These are phyloP conservation scores for Anastrepha ludens DNA, from an alignment of 1,140 invertebrate species.

Conservation along the genomic window DNA sequence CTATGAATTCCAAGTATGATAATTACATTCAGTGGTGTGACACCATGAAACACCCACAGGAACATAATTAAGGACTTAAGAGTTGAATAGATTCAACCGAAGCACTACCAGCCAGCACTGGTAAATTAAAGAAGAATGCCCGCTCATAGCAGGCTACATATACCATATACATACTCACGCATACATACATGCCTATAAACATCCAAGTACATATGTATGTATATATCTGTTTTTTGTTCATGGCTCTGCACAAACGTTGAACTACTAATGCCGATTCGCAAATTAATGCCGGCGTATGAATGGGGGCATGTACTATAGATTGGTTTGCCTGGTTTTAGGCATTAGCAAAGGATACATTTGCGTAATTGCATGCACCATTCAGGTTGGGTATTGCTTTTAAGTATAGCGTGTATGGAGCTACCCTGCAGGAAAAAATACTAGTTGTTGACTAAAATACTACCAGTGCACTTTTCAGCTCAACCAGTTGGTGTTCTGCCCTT, in stretches of 20 bases:
- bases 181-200: too few species aligned
- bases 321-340: neutral
- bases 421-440: too few species aligned
- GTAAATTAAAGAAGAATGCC: neutral
- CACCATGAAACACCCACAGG: neutral
- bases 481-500: too few species aligned
- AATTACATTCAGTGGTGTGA: slow-evolving; percentile 13
- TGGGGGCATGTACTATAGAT: neutral
- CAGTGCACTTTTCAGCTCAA: too few species aligned
- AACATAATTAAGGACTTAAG: slow-evolving; percentile 19
- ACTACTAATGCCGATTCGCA: slow-evolving; percentile 9
- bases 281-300: neutral
- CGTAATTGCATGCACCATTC: slow-evolving; percentile 17
- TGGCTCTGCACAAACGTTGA: neutral
- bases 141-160: too few species aligned
- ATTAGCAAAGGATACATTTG: slow-evolving; percentile 14
- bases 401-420: neutral
- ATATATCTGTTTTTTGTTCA: neutral
- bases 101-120: neutral
- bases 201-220: neutral
- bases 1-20: slow-evolving; percentile 1
- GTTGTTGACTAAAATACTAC: too few species aligned
- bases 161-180: too few species aligned
- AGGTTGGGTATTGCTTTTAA: slow-evolving; percentile 2
- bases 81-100: slow-evolving; percentile 20